phyloP scores from a whole-genome alignment of 2,797 vertebrate genomes.

The Esox masquinongy region DNA sequence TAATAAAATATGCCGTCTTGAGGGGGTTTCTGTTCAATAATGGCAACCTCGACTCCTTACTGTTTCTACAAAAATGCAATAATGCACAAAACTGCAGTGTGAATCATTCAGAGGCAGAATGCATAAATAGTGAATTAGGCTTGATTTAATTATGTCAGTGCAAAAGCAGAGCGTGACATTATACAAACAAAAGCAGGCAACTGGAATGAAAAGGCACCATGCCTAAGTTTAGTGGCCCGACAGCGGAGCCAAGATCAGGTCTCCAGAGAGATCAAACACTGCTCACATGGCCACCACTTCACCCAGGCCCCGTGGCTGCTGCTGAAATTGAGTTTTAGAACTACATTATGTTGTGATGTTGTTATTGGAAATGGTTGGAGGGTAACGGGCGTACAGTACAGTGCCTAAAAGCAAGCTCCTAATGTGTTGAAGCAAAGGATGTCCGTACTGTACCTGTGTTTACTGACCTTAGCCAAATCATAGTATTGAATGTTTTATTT shows the following conservation, averaged over 20 bases:
- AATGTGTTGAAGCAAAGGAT: not conserved
- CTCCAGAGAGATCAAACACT: conserved; percentile 62
- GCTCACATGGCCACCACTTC: conserved; percentile 17
- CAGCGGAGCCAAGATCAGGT: conserved; percentile 54
- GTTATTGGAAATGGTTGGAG: not conserved
- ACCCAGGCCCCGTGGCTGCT: not conserved
- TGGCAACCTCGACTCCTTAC: conserved; percentile 61
- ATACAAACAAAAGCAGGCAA: conserved; percentile 73
- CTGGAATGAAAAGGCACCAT: conserved; percentile 61
- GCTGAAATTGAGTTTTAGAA: not conserved
- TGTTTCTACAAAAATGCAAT: conserved; percentile 73
- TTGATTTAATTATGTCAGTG: conserved; percentile 79
- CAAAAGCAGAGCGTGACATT: conserved; percentile 65
- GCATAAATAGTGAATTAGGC: conserved; percentile 81
- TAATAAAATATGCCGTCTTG: conserved; percentile 74
- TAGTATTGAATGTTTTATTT: not conserved
- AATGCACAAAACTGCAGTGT: conserved; percentile 76
- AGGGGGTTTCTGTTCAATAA: conserved; percentile 69
- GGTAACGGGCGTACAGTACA: not conserved
- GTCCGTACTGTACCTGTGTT: not conserved
- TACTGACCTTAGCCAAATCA: not conserved
- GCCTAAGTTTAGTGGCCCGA: conserved; percentile 61
- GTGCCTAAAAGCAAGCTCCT: not conserved
- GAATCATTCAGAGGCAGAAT: conserved; percentile 79
- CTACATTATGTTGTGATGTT: conserved; percentile 22